Base-by-base conservation (phyloP, 2,113 vertebrate species). In the Ptilorrhoa leucosticta region DNA sequence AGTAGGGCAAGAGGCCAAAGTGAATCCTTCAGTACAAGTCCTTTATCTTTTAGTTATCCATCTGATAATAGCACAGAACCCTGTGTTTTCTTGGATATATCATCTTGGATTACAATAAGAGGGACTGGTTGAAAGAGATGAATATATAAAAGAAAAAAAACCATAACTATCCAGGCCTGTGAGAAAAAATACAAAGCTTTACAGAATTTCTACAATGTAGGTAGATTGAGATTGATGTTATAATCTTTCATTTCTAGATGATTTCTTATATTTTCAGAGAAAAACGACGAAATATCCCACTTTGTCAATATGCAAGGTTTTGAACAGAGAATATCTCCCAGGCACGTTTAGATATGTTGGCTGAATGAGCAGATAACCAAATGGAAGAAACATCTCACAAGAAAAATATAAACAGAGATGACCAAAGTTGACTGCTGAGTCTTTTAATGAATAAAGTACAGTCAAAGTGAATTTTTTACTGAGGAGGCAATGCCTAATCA, bases 371-470 rank as follows among this genome's bases (percentile, higher is more conserved):
- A 93, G 40, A 92, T 66, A 93, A 94, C 65, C 39, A 94, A 91
- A 83, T 45, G 30, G 48, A 91, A 78, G 51, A 91, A 93, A 69
- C 5, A 65, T 70, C 21, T 71, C 51, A 66, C 19, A 94, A 70
- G 12, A 21, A 75, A 91, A 82, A 65, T 51, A 83, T 30, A 71
- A 95, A 80, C 26, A 91, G 48, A 88, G 88, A 86, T 94, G 35
- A 66, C 87, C 45, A 81, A 86, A 73, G 40, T 21, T 87, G 80
- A 82, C 58, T 93, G 24, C 64, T 92, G 87, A 82, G 31, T 72
- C 58, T 90, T 94, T 84, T 77, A 7, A 83, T 78, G 50, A 94
- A 96, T 95, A 94, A 88, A 94, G 94, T 94, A 94, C 65, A 78
- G 56, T 87, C 58, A 90, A 73, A 90, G 37, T 33, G 54, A 83